Percentiles rank a stretch among this genome's conserved stretches.
Conservation (phyloP, 1,140 invertebrate species). For the Neocloeon triangulifer region DNA sequence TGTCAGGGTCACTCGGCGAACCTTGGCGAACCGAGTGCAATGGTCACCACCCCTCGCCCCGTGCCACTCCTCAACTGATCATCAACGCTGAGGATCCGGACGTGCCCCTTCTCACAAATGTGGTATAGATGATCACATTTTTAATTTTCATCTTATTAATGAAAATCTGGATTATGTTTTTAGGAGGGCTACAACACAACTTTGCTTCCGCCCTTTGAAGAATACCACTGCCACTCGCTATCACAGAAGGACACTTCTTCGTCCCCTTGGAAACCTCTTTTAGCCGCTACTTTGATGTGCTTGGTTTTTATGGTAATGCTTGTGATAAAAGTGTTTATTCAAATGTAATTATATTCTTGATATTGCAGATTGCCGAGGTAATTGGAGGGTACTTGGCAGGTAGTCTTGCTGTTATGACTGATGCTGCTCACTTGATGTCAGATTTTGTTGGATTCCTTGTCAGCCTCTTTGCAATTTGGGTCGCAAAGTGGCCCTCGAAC, state of each 20-base stretch:
- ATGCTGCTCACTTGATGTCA: constrained; percentile 62
- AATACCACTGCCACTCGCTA: constrained; percentile 2
- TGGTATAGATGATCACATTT: background rate
- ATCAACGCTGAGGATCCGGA: constrained; percentile 1
- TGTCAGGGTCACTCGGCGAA: background rate
- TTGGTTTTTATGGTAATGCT: constrained; percentile 36
- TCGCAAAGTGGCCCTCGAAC: constrained; percentile 37
- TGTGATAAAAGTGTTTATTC: background rate
- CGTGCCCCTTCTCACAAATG: constrained; percentile 1
- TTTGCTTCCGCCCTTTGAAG: too few species aligned
- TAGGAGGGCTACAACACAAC: too few species aligned
- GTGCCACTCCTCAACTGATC: constrained; percentile 1
- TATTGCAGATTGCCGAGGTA: constrained; percentile 32
- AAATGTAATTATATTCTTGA: background rate
- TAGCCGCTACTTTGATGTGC: constrained; percentile 30
- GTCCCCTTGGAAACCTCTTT: constrained; percentile 12
- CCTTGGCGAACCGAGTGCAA: background rate
- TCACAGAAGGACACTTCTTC: too few species aligned
- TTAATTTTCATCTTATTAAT: too few species aligned
- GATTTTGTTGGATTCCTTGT: constrained; percentile 65
- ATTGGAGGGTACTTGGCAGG: constrained; percentile 55
- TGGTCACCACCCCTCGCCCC: background rate
- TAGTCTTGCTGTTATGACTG: constrained; percentile 61
- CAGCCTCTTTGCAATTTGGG: constrained; percentile 47
- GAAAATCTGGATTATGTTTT: too few species aligned